These are phyloP conservation scores for Odontomyia ornata DNA, from an alignment of 2,888 invertebrate species.

Conservation along the genomic window DNA sequence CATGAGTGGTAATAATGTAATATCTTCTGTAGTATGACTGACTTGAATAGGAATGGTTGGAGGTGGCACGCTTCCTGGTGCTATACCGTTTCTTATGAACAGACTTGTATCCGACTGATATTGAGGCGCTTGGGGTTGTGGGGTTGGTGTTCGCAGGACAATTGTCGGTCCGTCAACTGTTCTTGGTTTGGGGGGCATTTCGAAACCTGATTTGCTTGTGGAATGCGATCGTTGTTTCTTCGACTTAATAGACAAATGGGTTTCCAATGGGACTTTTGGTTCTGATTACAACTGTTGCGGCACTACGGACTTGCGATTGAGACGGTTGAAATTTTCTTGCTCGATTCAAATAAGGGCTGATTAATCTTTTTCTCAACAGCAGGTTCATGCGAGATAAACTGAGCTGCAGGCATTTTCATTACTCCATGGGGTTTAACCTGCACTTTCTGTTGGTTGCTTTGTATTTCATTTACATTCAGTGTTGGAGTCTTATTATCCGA, in stretches of 20 bases:
- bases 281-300: conserved; percentile 57
- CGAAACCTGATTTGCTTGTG: background rate
- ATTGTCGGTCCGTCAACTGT: conserved; percentile 53
- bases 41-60: background rate
- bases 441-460: conserved; percentile 64
- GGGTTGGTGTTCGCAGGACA: conserved; percentile 60
- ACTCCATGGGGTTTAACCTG: conserved; percentile 60
- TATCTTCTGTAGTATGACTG: conserved; percentile 48
- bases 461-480: conserved; percentile 53
- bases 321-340: conserved; percentile 65
- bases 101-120: conserved; percentile 64
- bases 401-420: conserved; percentile 62
- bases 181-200: conserved; percentile 44
- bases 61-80: conserved; percentile 43
- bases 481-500: conserved; percentile 65
- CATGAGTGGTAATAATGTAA: no score
- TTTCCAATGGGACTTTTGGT: conserved; percentile 27
- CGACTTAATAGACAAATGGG: conserved; percentile 17
- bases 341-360: conserved; percentile 58
- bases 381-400: conserved; percentile 61
- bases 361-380: conserved; percentile 18
- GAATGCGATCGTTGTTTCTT: conserved; percentile 19
- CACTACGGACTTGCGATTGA: conserved; percentile 64
- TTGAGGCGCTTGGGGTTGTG: conserved; percentile 51
- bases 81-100: conserved; percentile 64